Percentiles rank a stretch among this genome's conserved stretches.
These are phyloP conservation scores for Cecropterus lyciades DNA, from an alignment of 1,140 invertebrate genomes.

Conservation along the genomic window DNA sequence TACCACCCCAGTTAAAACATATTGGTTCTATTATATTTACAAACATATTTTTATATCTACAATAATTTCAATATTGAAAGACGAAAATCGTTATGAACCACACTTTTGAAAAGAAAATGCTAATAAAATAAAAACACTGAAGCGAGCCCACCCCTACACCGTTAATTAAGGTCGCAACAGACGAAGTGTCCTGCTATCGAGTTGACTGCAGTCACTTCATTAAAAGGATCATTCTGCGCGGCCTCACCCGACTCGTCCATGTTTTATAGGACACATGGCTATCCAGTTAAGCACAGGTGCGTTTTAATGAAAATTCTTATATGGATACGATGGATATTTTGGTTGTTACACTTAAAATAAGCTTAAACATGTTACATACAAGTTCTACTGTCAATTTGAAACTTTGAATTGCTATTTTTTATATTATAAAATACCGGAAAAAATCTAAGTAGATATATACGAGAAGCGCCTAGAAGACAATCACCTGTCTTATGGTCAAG, in stretches of 20 bases:
- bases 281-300: constrained; percentile 58
- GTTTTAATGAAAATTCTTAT: constrained; percentile 53
- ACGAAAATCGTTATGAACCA: too few relatives aligned
- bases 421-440: too few relatives aligned
- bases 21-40: too few relatives aligned
- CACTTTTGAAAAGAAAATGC: constrained; percentile 8
- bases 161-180: constrained; percentile 57
- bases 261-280: constrained; percentile 56
- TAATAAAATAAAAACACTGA: background rate
- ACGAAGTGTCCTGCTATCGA: constrained; percentile 49
- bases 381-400: too few relatives aligned
- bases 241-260: constrained; percentile 46
- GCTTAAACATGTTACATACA: too few relatives aligned
- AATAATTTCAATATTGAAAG: too few relatives aligned
- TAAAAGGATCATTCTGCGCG: constrained; percentile 64
- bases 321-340: background rate
- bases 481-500: background rate
- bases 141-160: constrained; percentile 34
- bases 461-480: background rate
- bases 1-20: too few relatives aligned
- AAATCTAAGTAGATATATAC: background rate
- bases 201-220: constrained; percentile 54
- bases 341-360: background rate
- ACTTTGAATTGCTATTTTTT: too few relatives aligned
- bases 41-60: too few relatives aligned